Conservation (phyloP, 2,888 invertebrate genomes). For the Dexiosoma caninum region DNA sequence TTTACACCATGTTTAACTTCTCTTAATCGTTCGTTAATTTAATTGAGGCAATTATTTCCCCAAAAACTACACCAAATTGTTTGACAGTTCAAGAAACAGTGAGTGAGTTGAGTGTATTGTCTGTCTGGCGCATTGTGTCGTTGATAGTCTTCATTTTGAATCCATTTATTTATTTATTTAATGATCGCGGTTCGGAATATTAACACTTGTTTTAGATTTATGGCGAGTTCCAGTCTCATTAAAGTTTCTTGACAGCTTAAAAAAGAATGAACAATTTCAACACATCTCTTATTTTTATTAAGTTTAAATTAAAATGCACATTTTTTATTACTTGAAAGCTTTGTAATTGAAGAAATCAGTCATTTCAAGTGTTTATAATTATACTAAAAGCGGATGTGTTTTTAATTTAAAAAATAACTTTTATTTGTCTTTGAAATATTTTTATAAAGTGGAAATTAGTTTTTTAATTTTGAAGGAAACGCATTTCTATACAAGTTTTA, state of each 20-base stretch:
- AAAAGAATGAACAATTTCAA: background rate
- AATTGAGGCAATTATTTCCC: constrained; percentile 62
- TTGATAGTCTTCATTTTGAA: background rate
- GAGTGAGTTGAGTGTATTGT: background rate
- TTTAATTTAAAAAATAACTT: too few species aligned
- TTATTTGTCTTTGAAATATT: too few species aligned
- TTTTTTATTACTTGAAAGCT: background rate
- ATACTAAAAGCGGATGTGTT: background rate
- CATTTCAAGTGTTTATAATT: constrained; percentile 4
- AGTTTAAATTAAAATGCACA: background rate
- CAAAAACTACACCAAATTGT: constrained; percentile 33
- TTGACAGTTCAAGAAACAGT: constrained; percentile 49
- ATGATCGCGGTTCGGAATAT: constrained; percentile 3
- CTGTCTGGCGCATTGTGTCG: background rate
- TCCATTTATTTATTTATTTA: constrained; percentile 25
- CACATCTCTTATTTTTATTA: background rate
- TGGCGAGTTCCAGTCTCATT: background rate
- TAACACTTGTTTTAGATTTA: constrained; percentile 26
- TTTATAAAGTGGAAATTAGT: too few species aligned
- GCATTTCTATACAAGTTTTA: too few species aligned
- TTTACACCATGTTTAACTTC: constrained; percentile 64
- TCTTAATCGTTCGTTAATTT: constrained; percentile 63
- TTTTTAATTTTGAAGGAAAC: too few species aligned
- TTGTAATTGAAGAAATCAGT: constrained; percentile 12
- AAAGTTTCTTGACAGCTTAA: background rate